These are phyloP conservation scores for Acleris laterana DNA, from an alignment of 2,888 invertebrate species.

Conservation along the genomic window DNA sequence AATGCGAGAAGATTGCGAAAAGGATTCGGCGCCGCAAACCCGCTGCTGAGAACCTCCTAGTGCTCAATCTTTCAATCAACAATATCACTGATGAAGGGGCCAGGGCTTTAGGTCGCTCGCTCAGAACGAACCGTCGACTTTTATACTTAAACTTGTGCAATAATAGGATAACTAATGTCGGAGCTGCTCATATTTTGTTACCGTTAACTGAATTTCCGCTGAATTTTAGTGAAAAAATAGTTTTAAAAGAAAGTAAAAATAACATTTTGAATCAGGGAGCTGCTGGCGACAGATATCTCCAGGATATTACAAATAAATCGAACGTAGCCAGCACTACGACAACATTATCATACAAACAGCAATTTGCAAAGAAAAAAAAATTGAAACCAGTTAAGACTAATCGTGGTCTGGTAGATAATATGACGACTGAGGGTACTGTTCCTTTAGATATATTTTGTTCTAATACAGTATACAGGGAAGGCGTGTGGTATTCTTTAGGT, in stretches of 20 bases:
- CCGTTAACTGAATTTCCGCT: conserved; percentile 54
- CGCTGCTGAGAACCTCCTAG: conserved; percentile 45
- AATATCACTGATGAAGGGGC: conserved; percentile 57
- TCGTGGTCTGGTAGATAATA: no score
- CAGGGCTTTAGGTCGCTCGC: conserved; percentile 46
- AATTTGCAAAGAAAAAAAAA: no score
- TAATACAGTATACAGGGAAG: conserved; percentile 41
- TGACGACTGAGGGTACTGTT: no score
- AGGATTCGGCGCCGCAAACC: conserved; percentile 46
- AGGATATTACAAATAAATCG: neutral
- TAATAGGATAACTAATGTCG: conserved; percentile 56
- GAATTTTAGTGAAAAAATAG: conserved; percentile 45
- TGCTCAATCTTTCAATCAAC: conserved; percentile 59
- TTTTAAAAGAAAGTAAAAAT: conserved; percentile 41
- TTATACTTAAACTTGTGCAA: conserved; percentile 59
- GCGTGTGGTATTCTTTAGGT: conserved; percentile 47
- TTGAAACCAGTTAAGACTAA: no score
- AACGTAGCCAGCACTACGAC: neutral
- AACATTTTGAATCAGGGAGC: conserved; percentile 45
- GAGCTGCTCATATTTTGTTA: conserved; percentile 51
- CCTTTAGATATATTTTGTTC: neutral
- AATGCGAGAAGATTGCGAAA: conserved; percentile 49
- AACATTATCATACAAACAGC: no score
- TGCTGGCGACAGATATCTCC: conserved; percentile 40
- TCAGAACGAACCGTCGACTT: conserved; percentile 58